phyloP scores from a whole-genome alignment of 2,113 vertebrate genomes.

The Carollia perspicillata region DNA sequence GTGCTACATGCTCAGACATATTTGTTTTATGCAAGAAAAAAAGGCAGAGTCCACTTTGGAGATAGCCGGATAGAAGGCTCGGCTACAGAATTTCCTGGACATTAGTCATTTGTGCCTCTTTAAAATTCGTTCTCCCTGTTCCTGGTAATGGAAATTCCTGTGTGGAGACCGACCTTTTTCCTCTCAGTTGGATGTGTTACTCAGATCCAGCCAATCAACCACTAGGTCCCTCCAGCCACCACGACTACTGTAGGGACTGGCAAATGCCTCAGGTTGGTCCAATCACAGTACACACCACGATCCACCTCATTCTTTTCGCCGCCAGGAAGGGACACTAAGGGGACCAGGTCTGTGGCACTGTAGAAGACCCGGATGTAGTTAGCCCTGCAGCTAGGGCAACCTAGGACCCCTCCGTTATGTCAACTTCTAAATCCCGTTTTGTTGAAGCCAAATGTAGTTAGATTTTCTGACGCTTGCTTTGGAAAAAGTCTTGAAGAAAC shows the following conservation, averaged over 20 bases:
- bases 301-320: neutral
- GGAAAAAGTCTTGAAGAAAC: neutral
- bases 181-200: too few species aligned
- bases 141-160: neutral
- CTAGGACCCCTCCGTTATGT: neutral
- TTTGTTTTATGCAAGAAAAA: neutral
- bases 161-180: too few species aligned
- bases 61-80: neutral
- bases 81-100: neutral
- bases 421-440: neutral
- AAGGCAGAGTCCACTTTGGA: neutral
- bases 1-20: neutral
- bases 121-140: neutral
- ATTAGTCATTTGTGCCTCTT: neutral
- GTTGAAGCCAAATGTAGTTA: neutral
- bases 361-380: neutral
- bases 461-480: neutral
- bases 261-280: neutral
- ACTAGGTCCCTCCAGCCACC: neutral
- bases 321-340: neutral
- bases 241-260: neutral
- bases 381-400: neutral
- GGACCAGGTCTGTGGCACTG: neutral
- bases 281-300: neutral
- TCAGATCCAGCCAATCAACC: neutral